Evolutionary conservation across 1,140 invertebrate species (phyloP).

Genomic region (Drosophila yakuba): DNA sequence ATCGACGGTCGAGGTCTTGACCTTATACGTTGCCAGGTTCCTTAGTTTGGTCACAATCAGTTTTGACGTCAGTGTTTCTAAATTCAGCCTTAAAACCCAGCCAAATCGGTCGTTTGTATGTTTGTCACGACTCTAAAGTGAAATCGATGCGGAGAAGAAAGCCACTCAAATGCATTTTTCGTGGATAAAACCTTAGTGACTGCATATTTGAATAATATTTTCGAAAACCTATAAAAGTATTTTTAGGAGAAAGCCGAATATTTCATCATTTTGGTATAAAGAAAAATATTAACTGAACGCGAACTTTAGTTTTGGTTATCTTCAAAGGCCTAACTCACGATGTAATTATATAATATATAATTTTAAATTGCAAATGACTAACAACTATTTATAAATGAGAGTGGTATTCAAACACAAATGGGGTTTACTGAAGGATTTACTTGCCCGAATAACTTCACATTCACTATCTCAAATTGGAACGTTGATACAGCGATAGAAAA

Average conservation of each 20-base stretch:
- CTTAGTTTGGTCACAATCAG: slow-evolving; percentile 46
- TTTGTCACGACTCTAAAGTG: slow-evolving; percentile 71
- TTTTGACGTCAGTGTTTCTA: slow-evolving; percentile 33
- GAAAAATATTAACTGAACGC: background rate
- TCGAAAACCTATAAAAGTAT: background rate
- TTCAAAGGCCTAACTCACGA: background rate
- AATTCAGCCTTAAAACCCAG: slow-evolving; percentile 30
- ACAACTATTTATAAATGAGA: background rate
- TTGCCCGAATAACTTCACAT: slow-evolving; percentile 1
- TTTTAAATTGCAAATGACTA: background rate
- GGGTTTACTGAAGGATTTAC: slow-evolving; percentile 6
- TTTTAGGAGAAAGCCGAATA: background rate
- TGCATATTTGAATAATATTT: slow-evolving; percentile 20
- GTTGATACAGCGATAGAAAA: slow-evolving; percentile 23
- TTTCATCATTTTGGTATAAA: background rate
- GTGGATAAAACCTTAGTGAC: slow-evolving; percentile 7
- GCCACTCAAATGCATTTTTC: slow-evolving; percentile 30
- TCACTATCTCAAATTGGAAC: slow-evolving; percentile 12
- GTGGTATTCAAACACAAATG: background rate
- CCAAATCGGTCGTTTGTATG: slow-evolving; percentile 58
- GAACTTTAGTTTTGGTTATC: background rate
- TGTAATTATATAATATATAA: background rate
- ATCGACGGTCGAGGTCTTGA: slow-evolving; percentile 15
- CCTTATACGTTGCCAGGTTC: slow-evolving; percentile 14
- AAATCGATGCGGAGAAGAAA: slow-evolving; percentile 47